Evolutionary conservation across 2,888 invertebrate genomes (phyloP).

Genomic region (Chloroclystis v-ata): DNA sequence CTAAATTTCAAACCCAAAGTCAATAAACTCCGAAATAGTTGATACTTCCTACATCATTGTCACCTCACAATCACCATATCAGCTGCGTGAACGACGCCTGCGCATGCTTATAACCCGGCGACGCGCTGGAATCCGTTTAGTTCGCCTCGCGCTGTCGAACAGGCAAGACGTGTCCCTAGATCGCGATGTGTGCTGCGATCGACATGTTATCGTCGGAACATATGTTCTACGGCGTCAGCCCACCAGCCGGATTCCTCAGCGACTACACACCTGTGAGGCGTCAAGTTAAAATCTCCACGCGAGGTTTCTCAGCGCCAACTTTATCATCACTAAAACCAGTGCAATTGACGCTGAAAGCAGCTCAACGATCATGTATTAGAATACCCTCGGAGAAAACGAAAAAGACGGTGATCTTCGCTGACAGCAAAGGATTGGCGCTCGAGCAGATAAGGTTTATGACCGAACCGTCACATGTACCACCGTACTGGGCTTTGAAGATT

Average conservation of each 20-base stretch:
- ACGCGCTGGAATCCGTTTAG: constrained; percentile 57
- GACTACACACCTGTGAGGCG: constrained; percentile 75
- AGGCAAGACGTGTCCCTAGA: constrained; percentile 31
- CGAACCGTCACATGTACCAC: constrained; percentile 94
- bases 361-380: constrained; percentile 63
- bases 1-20: constrained; percentile 33
- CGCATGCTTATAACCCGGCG: constrained; percentile 45
- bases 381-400: constrained; percentile 64
- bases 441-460: constrained; percentile 91
- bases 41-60: constrained; percentile 35
- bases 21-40: constrained; percentile 36
- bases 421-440: constrained; percentile 89
- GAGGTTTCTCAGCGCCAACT: constrained; percentile 63
- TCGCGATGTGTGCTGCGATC: constrained; percentile 71
- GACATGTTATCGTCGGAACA: constrained; percentile 82
- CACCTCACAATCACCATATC: constrained; percentile 46
- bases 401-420: constrained; percentile 95
- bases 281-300: constrained; percentile 48
- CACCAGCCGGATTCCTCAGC: constrained; percentile 80
- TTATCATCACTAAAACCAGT: constrained; percentile 56
- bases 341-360: constrained; percentile 55
- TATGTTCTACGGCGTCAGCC: constrained; percentile 85
- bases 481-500: constrained; percentile 85
- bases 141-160: constrained; percentile 37
- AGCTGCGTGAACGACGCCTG: constrained; percentile 53